Evolutionary conservation across 2,113 vertebrate species (phyloP).

Genomic region (Cynocephalus volans): DNA sequence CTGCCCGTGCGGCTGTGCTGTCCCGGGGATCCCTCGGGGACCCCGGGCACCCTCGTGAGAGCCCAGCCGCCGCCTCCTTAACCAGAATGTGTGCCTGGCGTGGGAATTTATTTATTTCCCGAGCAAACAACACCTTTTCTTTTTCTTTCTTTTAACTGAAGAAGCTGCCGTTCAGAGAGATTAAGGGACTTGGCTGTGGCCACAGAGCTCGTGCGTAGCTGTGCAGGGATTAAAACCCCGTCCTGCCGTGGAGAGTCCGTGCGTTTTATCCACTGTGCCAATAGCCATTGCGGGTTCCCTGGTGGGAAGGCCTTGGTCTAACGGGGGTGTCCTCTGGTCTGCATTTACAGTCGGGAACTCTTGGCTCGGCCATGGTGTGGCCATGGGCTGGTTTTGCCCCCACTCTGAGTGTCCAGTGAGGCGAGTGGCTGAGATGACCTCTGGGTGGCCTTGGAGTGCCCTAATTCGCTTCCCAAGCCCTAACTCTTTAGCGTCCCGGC

Average conservation of each 20-base stretch:
- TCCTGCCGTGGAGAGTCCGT: background rate
- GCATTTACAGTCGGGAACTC: background rate
- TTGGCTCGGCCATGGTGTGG: background rate
- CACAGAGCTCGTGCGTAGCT: background rate
- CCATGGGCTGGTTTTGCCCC: background rate
- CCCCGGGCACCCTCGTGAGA: background rate
- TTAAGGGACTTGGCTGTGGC: background rate
- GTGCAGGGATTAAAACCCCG: background rate
- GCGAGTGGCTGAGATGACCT: background rate
- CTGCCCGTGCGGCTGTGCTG: background rate
- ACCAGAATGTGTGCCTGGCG: background rate
- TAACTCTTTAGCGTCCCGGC: accelerated
- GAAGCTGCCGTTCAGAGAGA: background rate
- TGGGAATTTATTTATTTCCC: background rate
- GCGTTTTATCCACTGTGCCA: background rate
- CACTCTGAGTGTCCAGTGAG: accelerated
- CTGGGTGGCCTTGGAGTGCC: background rate
- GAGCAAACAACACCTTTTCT: background rate
- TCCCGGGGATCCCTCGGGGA: background rate
- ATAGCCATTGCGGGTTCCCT: background rate
- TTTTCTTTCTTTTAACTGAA: background rate
- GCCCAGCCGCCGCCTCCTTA: background rate
- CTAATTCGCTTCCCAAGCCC: background rate
- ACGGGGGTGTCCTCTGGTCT: background rate
- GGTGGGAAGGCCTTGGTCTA: background rate